Base-by-base conservation (phyloP, 2,888 invertebrate species). In the Flabesymbios commensalis region DNA sequence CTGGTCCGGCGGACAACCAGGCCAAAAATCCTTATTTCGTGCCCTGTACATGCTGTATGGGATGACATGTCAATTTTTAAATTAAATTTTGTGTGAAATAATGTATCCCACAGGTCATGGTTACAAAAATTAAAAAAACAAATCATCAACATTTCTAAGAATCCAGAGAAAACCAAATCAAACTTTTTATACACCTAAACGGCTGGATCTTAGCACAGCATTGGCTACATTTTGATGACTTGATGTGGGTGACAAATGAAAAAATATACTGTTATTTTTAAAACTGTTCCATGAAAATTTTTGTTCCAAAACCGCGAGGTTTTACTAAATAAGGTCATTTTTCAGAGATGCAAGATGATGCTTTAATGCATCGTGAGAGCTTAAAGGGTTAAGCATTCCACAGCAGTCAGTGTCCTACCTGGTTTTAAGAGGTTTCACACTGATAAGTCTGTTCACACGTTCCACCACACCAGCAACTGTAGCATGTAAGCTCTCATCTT, bases 401-500 rank as follows among this genome's bases (percentile, higher is more conserved):
- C 22, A 1, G n/a, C 7, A 33, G 26, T 24, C 1, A n/a, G n/a
- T 28, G 14, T 19, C 24, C 61, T 92, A 96, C 63, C 96, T 88
- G 76, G 91, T 91, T 79, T 96, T 96, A 5, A 96, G 84, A 0
- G 98, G 95, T 69, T 89, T 88, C 2, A 99, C 90, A 54, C 93
- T 93, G 63, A 98, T 90, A 60, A 99, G 85, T 82, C 95, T 94
- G 81, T 98, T 98, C 0, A 98, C 94, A 85, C 92, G 90, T 78
- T 95, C 92, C 78, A 94, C 90, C 22, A 92, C 88, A 28, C 99
- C 99, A 41, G 96, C 96, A 0, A 98, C 93, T 0, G 97, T 94
- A 0, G 98, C 90, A 81, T 92, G 90, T 41, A 98, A 86, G 56
- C 78, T 79, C 39, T 91, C 92, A 45, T 84, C 82, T 62, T 90